phyloP scores from a whole-genome alignment of 2,113 vertebrate species.

The Cottus gobio region DNA sequence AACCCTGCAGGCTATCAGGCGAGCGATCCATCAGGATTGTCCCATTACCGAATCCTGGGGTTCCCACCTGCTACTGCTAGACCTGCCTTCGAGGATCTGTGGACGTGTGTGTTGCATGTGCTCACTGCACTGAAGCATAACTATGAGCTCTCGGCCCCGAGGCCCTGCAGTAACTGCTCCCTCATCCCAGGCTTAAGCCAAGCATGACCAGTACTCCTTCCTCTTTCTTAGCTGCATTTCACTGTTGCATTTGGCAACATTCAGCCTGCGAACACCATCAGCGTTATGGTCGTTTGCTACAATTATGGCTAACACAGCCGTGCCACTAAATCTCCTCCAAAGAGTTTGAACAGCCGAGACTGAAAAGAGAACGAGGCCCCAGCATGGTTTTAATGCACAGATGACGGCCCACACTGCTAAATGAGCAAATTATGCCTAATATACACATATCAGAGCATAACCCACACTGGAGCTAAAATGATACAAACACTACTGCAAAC shows the following conservation, averaged over 20 bases:
- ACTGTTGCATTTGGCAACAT: background rate
- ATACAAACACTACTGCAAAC: constrained; percentile 19
- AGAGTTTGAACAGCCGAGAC: constrained; percentile 26
- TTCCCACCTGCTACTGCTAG: constrained; percentile 66
- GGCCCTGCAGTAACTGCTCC: constrained; percentile 21
- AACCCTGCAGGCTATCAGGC: constrained; percentile 46
- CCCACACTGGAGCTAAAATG: constrained; percentile 6
- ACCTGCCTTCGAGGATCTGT: constrained; percentile 30
- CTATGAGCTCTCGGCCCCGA: constrained; percentile 12
- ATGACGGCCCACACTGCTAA: constrained; percentile 40
- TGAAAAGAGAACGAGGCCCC: constrained; percentile 6
- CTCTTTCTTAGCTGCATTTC: background rate
- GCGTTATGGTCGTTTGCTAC: constrained; percentile 9
- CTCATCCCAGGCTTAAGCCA: constrained; percentile 22
- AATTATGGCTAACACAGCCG: background rate
- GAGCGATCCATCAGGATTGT: constrained; percentile 70
- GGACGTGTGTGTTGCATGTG: constrained; percentile 6
- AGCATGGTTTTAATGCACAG: constrained; percentile 48
- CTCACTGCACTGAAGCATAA: background rate
- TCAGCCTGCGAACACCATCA: background rate
- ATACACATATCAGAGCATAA: constrained; percentile 2
- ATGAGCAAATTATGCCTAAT: constrained; percentile 15
- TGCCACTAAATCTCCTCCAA: constrained; percentile 25
- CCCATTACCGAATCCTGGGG: constrained; percentile 68
- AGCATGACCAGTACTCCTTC: background rate